Conservation (phyloP, 2,113 vertebrate species). For the Uropsilus gracilis region DNA sequence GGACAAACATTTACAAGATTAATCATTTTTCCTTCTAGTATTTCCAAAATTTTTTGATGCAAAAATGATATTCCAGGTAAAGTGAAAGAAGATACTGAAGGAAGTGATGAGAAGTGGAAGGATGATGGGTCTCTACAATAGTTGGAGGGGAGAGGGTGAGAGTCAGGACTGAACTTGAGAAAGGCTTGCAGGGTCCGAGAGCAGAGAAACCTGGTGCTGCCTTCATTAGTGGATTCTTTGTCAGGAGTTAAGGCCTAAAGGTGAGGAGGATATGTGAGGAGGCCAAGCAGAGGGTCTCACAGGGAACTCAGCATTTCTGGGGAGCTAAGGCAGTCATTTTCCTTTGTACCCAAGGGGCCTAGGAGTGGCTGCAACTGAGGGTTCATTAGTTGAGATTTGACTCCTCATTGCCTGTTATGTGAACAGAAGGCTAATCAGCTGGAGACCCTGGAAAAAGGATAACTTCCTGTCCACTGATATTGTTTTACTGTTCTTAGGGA, state of each 20-base stretch:
- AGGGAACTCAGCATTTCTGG: not conserved
- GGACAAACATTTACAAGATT: not conserved
- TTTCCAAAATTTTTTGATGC: no score
- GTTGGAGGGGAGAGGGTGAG: not conserved
- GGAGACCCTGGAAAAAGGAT: not conserved
- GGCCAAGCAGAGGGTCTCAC: not conserved
- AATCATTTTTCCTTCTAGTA: not conserved
- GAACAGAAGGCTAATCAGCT: not conserved
- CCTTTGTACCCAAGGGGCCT: accelerated
- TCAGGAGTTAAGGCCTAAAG: not conserved
- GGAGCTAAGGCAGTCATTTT: not conserved
- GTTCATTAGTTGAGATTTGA: not conserved
- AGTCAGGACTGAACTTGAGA: not conserved
- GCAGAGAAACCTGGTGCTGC: not conserved
- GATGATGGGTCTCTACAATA: not conserved
- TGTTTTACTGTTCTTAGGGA: not conserved
- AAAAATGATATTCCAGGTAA: no score
- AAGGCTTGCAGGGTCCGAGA: not conserved
- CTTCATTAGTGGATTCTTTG: not conserved
- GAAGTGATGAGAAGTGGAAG: not conserved
- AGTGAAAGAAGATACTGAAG: not conserved
- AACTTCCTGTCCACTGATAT: not conserved
- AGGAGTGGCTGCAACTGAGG: not conserved
- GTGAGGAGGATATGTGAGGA: not conserved
- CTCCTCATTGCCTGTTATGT: not conserved